Conservation (phyloP, 2,888 invertebrate species). For the Xestia sexstrigata region DNA sequence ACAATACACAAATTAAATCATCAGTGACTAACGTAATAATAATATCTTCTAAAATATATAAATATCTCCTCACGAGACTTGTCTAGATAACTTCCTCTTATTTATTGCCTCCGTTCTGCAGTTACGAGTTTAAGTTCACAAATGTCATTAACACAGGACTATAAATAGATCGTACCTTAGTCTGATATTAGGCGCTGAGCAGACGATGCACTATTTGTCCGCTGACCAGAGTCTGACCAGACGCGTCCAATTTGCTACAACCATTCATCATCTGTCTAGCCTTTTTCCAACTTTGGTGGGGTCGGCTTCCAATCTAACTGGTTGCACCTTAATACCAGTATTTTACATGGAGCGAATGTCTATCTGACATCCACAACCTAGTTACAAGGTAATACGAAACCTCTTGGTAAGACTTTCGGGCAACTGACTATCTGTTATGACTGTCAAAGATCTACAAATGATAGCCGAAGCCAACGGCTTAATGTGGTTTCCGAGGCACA, state of each 20-base stretch:
- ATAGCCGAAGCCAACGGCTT: neutral
- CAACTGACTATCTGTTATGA: neutral
- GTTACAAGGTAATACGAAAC: neutral
- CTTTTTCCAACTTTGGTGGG: neutral
- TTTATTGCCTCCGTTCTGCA: conserved; percentile 53
- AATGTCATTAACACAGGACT: conserved; percentile 62
- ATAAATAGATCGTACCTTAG: conserved; percentile 57
- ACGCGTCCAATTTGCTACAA: neutral
- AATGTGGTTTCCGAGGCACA: neutral
- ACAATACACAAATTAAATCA: neutral
- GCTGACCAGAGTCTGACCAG: too few species aligned
- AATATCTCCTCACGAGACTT: conserved; percentile 22
- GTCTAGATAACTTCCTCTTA: conserved; percentile 39
- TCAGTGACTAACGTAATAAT: neutral
- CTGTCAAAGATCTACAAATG: neutral
- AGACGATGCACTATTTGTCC: neutral
- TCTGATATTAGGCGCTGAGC: conserved; percentile 28
- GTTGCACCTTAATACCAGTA: neutral
- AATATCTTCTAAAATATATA: conserved; percentile 35
- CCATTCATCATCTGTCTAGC: neutral
- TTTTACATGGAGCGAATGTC: neutral
- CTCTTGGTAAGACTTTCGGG: neutral
- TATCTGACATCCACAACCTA: neutral
- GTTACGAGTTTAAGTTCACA: conserved; percentile 54
- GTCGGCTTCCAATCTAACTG: neutral